These are phyloP conservation scores for Cephus cinctus DNA, from an alignment of 1,140 invertebrate species.

Conservation along the genomic window DNA sequence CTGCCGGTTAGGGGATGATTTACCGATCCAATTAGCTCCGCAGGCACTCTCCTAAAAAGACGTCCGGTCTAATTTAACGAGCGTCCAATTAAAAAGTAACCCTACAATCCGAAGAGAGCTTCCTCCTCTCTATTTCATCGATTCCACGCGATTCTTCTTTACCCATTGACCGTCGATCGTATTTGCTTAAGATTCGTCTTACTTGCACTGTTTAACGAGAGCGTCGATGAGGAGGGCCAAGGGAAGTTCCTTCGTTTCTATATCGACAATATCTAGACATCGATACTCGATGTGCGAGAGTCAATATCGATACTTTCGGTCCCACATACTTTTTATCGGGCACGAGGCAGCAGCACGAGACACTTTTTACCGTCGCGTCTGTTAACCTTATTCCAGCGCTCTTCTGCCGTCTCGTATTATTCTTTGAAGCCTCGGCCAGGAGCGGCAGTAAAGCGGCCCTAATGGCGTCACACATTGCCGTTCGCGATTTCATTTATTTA, in stretches of 20 bases:
- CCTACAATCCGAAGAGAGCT: no score
- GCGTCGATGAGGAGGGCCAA: no score
- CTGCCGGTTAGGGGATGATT: slow-evolving; percentile 56
- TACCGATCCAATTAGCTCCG: slow-evolving; percentile 57
- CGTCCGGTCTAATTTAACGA: slow-evolving; percentile 57
- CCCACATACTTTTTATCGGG: not conserved
- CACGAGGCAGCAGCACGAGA: not conserved
- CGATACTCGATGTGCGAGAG: not conserved
- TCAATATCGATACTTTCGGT: not conserved
- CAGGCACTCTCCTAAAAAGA: slow-evolving; percentile 48
- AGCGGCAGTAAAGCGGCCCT: slow-evolving; percentile 38
- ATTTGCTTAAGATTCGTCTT: no score
- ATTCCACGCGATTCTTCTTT: no score
- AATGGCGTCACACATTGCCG: slow-evolving; percentile 43
- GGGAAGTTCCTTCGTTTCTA: not conserved
- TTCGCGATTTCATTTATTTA: slow-evolving; percentile 47
- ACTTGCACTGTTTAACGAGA: no score
- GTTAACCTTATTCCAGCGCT: not conserved
- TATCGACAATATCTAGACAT: not conserved
- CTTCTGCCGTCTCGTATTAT: not conserved
- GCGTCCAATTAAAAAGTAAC: slow-evolving; percentile 54
- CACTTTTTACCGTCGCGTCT: not conserved
- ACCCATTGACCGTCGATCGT: no score
- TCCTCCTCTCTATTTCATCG: no score
- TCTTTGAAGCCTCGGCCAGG: not conserved